These are phyloP conservation scores for Sebastes steindachneri DNA, from an alignment of 2,797 vertebrate genomes.

Conservation along the genomic window DNA sequence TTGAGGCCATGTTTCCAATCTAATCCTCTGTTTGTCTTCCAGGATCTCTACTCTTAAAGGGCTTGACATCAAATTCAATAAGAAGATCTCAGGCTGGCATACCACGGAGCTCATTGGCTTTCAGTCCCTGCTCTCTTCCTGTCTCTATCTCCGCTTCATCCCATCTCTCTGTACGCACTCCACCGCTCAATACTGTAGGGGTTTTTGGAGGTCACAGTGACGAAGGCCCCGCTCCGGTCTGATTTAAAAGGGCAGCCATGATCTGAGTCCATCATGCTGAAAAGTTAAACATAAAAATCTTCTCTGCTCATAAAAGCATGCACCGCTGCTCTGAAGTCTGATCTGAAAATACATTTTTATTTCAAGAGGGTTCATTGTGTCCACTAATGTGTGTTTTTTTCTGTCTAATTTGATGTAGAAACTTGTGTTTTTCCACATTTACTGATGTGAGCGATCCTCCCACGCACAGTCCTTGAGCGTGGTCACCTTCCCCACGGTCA, in stretches of 20 bases:
- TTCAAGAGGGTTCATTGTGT: neutral
- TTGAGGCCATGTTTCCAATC: slow-evolving; percentile 73
- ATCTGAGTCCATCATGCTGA: slow-evolving; percentile 24
- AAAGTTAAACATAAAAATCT: slow-evolving; percentile 24
- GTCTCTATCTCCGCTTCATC: slow-evolving; percentile 29
- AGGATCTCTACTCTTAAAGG: slow-evolving; percentile 74
- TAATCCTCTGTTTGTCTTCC: slow-evolving; percentile 81
- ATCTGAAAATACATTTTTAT: neutral
- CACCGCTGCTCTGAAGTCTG: neutral
- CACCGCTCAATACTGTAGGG: slow-evolving; percentile 46
- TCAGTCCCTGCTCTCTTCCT: slow-evolving; percentile 46
- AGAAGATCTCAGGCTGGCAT: slow-evolving; percentile 61
- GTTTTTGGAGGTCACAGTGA: slow-evolving; percentile 58
- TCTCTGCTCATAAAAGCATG: neutral
- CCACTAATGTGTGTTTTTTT: neutral
- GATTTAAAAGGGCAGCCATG: slow-evolving; percentile 58
- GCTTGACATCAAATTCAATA: slow-evolving; percentile 80
- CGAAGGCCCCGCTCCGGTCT: slow-evolving; percentile 32
- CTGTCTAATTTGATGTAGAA: neutral
- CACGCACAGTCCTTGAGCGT: slow-evolving; percentile 30
- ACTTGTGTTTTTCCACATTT: neutral
- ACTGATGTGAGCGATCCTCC: neutral
- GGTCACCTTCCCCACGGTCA: slow-evolving; percentile 43
- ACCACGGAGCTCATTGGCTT: slow-evolving; percentile 66
- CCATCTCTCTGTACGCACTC: slow-evolving; percentile 30